Conservation (phyloP, 1,140 invertebrate species). For the Leptinotarsa undecemlineata region DNA sequence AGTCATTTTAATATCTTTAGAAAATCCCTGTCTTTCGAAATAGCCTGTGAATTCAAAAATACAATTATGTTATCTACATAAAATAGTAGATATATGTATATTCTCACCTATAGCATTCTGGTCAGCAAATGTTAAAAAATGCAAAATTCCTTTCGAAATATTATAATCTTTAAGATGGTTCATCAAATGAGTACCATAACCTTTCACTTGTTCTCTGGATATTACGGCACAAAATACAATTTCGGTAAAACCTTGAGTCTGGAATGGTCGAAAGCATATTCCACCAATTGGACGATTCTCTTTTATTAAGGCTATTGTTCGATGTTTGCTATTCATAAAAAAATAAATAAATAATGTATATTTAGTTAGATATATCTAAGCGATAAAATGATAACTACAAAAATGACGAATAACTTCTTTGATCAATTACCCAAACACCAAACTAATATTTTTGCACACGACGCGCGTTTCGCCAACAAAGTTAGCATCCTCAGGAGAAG, state of each 20-base stretch:
- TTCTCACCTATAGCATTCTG: slow-evolving; percentile 96
- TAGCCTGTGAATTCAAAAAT: no score
- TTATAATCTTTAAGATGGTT: slow-evolving; percentile 99
- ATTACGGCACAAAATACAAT: slow-evolving; percentile 99
- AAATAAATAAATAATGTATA: no score
- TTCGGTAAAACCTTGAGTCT: slow-evolving; percentile 92
- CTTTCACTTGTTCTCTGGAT: slow-evolving; percentile 95
- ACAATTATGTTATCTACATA: no score
- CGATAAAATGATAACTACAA: not conserved
- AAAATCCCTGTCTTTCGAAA: slow-evolving; percentile 99
- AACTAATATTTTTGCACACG: no score
- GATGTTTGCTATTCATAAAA: slow-evolving; percentile 77
- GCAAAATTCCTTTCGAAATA: slow-evolving; percentile 86
- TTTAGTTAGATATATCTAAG: no score
- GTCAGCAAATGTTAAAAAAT: slow-evolving; percentile 98
- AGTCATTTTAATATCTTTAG: slow-evolving; percentile 90
- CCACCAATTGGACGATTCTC: slow-evolving; percentile 93
- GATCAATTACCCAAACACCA: no score
- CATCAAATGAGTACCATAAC: slow-evolving; percentile 98
- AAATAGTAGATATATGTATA: no score
- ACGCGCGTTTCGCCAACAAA: no score
- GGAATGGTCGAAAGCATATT: slow-evolving; percentile 96
- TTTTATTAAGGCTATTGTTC: slow-evolving; percentile 90
- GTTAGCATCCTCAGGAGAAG: no score
- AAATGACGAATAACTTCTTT: no score